Evolutionary conservation across 2,888 invertebrate genomes (phyloP), one percentile per base, ranked within the genome.

Genomic region (Chironomus tentans): DNA sequence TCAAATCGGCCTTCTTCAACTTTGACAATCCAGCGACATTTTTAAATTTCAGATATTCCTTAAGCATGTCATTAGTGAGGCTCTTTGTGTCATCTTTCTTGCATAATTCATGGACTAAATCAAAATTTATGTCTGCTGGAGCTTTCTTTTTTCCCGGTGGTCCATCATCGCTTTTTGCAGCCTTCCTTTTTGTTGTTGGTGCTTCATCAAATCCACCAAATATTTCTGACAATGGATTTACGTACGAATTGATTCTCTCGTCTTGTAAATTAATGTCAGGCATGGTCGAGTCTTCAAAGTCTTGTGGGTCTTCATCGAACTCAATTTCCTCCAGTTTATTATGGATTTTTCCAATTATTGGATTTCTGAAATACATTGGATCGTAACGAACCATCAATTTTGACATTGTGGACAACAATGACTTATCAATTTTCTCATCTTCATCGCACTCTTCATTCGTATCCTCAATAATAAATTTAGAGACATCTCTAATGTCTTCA

Each of bases 261-360:
- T 83, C 81, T 77, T 83, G 83, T n/a, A 79, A 77, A 7, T 78
- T 78, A 1, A 79, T 76, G 78, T 82, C 80, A 1, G 82, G 82
- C 78, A 82, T 79, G 61, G 77, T 77, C 0, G 21, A 12, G 18
- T 77, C 77, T n/a, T 81, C 79, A 65, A 21, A 21, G 1, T 46
- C 62, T 15, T 62, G 5, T 21, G 83, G 15, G 4, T 74, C 74
- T 6, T 84, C 78, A 79, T 88, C 87, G 62, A 92, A 84, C 1
- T 91, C 90, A 78, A 90, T 84, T 0, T 89, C 88, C 81, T 92
- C 89, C 28, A 92, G 85, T 79, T 88, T 88, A 18, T 86, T 84
- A 81, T 89, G 90, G 78, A 88, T 84, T 6, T 85, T 85, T 81
- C 91, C 89, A 38, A 89, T 81, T 76, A 84, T 85, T 0, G 92